Evolutionary conservation across 2,797 vertebrate genomes (phyloP), one percentile per base, ranked within the genome.

Genomic region (Champsocephalus gunnari): DNA sequence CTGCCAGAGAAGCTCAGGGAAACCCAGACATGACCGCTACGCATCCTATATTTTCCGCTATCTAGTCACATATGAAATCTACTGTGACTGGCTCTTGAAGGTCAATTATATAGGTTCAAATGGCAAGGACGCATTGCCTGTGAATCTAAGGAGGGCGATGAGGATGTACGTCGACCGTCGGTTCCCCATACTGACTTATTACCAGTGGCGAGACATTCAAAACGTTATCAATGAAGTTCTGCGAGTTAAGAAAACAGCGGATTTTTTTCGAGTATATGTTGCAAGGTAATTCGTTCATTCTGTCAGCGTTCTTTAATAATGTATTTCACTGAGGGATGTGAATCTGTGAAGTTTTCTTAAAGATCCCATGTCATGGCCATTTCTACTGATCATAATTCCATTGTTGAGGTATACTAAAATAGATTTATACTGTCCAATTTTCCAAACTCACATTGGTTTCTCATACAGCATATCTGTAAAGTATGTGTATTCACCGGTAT

Each of bases 1-100:
- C 74, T 92, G 90, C 79, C 84, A 88, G 80, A 90, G 82, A 79
- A 87, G 80, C 77, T 83, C 82, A 17, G 87, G 88, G 55, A 85
- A 49, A 12, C 87, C 91, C 67, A 84, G 92, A 61, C 45, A 89
- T 9, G 91, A 92, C 59, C 93, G 93, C 61, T 94, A 92, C 8
- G 93, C 93, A 8, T 93, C 92, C 3, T 93, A 92, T 76, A 57
- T 94, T 67, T 94, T 94, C 79, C 93, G 93, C 50, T 89, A 92
- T 90, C 79, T 94, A 54, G 92, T 94, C 32, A 88, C 88, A 6
- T 94, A 94, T 43, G 85, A 92, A 0, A 47, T 77, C 51, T 94
- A 94, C 84, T 89, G 86, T 50, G 82, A 85, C 48, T 94, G 93
- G 93, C 91, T 94, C 1, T 73, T 83, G 14, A 93, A 83, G 73